Evolutionary conservation across 2,113 vertebrate genomes (phyloP), one percentile per base, ranked within the genome.

Genomic region (Salminus brasiliensis): DNA sequence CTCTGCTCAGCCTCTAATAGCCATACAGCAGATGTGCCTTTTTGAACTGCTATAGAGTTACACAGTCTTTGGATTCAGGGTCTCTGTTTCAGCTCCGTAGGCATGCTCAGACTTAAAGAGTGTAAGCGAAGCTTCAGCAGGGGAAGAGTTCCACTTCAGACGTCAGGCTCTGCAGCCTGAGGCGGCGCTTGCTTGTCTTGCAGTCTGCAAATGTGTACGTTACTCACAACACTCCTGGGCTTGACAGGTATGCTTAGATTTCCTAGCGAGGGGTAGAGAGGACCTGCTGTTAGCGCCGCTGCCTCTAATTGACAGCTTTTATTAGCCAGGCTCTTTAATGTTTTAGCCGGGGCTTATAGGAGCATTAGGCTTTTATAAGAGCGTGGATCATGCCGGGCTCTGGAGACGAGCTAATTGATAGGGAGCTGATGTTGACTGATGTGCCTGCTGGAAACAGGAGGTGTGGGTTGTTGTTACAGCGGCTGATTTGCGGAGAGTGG

Each of bases 391-490:
- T 12, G 73, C 49, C 47, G 74, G n/a, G 52, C 76, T 71, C 53
- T 78, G 30, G 36, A 68, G 32, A 79, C 81, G 74, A 72, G 49
- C 21, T 25, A 77, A 78, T 57, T 62, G 74, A 66, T 74, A 32
- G 69, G 47, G 52, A 47, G 32, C 43, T 36, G 39, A 21, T 3
- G 71, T 29, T 75, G 57, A 66, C 60, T 36, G 52, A 79, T 55
- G 72, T 78, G 52, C 57, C 34, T 8, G 49, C 15, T 63, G 70
- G 71, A 78, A 69, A 66, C 55, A 25, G 49, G n/a, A n/a, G 49
- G 65, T 70, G 21, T 78, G 80, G 34, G 55, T 81, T 69, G 74
- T 74, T 86, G 79, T 85, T 53, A 49, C 27, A 59, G 68, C 49
- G 60, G 77, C 72, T 59, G 29, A n/a, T 11, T 34, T 52, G 49